Evolutionary conservation across 2,888 invertebrate genomes (phyloP).

Genomic region (Hypsopygia costalis): DNA sequence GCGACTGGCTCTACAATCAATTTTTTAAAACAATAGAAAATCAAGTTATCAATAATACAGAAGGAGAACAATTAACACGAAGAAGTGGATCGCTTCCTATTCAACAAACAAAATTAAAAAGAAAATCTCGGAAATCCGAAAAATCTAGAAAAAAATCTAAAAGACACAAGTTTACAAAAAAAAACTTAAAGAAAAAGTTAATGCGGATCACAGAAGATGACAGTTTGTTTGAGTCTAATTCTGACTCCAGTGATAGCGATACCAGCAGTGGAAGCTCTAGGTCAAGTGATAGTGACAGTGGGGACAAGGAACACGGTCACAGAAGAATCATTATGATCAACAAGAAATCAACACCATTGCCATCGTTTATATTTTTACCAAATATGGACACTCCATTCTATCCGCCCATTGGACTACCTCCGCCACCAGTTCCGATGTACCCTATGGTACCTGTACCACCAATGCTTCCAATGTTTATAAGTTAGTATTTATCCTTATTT

Average conservation of each 20-base stretch:
- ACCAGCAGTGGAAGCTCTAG: too few species aligned
- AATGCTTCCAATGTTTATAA: slow-evolving; percentile 17
- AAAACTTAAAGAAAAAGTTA: slow-evolving; percentile 43
- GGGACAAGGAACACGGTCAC: slow-evolving; percentile 47
- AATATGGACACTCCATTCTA: slow-evolving; percentile 60
- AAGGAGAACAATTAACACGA: slow-evolving; percentile 36
- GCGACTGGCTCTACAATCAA: slow-evolving; percentile 71
- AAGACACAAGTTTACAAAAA: slow-evolving; percentile 34
- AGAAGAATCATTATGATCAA: slow-evolving; percentile 59
- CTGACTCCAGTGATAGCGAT: slow-evolving; percentile 30
- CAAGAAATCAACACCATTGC: slow-evolving; percentile 56
- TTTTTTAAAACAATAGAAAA: slow-evolving; percentile 70
- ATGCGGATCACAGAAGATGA: slow-evolving; percentile 61
- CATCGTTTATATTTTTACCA: slow-evolving; percentile 67
- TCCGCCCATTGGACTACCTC: slow-evolving; percentile 61
- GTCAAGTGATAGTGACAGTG: slow-evolving; percentile 23
- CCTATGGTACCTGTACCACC: slow-evolving; percentile 66
- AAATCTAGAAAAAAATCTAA: slow-evolving; percentile 26
- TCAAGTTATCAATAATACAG: slow-evolving; percentile 61
- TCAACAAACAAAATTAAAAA: slow-evolving; percentile 16
- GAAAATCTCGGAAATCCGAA: slow-evolving; percentile 30
- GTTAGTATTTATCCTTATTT: too few species aligned
- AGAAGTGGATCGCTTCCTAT: slow-evolving; percentile 31
- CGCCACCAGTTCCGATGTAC: slow-evolving; percentile 63
- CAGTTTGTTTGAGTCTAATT: slow-evolving; percentile 47